phyloP scores from a whole-genome alignment of 2,797 vertebrate genomes.

The Ceyx erithaca region DNA sequence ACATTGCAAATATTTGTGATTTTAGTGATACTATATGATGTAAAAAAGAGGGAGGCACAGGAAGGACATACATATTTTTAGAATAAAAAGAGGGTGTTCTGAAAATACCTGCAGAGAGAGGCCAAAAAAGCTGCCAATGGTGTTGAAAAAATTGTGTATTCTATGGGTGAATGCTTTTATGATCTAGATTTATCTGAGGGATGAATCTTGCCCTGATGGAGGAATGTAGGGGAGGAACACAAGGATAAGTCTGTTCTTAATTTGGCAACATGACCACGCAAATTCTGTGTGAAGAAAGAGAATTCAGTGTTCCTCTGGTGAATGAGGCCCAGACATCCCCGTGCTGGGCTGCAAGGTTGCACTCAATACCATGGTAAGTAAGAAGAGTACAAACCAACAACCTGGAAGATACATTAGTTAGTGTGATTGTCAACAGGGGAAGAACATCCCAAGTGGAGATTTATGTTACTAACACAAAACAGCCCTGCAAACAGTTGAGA shows the following conservation, averaged over 20 bases:
- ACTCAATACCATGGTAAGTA: background rate
- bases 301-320: background rate
- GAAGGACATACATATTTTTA: conserved; percentile 39
- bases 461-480: background rate
- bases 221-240: background rate
- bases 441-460: background rate
- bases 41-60: conserved; percentile 1
- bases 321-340: background rate
- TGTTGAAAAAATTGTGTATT: background rate
- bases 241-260: background rate
- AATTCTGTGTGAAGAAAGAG: background rate
- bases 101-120: conserved; percentile 6
- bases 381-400: background rate
- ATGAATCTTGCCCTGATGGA: background rate
- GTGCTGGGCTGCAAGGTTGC: background rate
- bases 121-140: background rate
- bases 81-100: conserved; percentile 21
- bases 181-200: background rate
- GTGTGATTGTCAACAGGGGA: too few relatives aligned
- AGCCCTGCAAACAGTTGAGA: background rate
- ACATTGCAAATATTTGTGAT: background rate
- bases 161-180: background rate
- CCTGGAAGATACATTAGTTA: background rate
- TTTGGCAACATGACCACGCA: background rate
- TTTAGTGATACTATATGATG: background rate